Conservation (phyloP, 2,797 vertebrate genomes). For the Chaenodraco wilsoni region DNA sequence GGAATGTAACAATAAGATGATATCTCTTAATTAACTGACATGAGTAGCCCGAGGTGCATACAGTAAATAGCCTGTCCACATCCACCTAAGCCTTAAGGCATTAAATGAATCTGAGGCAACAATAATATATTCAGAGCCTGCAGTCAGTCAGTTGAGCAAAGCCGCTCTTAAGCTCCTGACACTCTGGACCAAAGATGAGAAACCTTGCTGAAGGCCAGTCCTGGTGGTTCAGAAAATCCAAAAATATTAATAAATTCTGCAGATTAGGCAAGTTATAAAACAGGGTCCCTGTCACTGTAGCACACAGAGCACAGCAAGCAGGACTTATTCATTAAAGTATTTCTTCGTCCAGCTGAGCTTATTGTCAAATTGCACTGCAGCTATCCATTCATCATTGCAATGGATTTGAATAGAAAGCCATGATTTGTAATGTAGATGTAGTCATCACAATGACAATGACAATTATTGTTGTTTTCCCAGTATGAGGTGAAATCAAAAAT, state of each 20-base stretch:
- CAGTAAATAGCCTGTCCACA: not conserved
- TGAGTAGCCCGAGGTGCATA: not conserved
- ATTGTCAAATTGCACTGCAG: not conserved
- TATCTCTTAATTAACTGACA: not conserved
- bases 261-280: not conserved
- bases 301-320: not conserved
- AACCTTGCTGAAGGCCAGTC: not conserved
- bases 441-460: not conserved
- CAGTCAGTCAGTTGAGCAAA: not conserved
- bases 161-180: slow-evolving; percentile 4
- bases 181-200: not conserved
- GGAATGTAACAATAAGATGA: not conserved
- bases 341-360: not conserved
- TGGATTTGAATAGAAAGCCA: too few species aligned
- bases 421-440: not conserved
- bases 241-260: not conserved
- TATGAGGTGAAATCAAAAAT: not conserved
- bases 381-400: too few species aligned
- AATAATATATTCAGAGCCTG: slow-evolving; percentile 7
- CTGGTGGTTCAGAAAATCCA: not conserved
- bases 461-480: not conserved
- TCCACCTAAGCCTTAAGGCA: not conserved
- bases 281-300: not conserved
- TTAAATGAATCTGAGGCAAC: not conserved
- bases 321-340: not conserved